These are phyloP conservation scores for Zosterops japonicus DNA, from an alignment of 2,113 vertebrate genomes.

Conservation along the genomic window DNA sequence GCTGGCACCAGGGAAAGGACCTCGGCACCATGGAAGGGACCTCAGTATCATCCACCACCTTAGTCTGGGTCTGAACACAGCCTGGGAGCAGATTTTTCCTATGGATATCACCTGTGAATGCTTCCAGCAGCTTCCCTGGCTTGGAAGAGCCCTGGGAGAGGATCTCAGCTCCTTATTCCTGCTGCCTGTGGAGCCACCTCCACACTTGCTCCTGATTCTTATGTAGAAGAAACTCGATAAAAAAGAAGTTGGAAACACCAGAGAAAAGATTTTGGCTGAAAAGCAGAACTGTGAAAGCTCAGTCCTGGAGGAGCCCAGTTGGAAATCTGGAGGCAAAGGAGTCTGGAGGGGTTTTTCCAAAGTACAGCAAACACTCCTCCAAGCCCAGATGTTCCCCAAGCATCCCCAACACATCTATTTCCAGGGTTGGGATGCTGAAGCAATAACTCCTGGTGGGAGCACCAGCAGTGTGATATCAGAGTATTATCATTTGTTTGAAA, in stretches of 20 bases:
- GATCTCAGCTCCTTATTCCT: not conserved
- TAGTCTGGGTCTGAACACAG: fast-evolving
- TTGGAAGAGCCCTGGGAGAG: not conserved
- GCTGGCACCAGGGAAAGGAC: not conserved
- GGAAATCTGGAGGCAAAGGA: not conserved
- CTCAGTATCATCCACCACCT: not conserved
- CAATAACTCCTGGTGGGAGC: not conserved
- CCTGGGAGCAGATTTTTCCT: not conserved
- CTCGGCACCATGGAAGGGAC: not conserved
- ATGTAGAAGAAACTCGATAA: not conserved
- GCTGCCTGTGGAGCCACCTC: not conserved
- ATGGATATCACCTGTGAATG: not conserved
- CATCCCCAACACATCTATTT: not conserved
- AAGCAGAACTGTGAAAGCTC: not conserved
- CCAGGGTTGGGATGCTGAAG: not conserved
- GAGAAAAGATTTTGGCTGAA: not conserved
- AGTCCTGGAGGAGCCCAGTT: not conserved
- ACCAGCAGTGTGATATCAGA: not conserved
- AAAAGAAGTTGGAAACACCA: not conserved
- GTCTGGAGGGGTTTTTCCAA: not conserved
- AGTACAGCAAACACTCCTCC: not conserved
- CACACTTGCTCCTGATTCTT: not conserved
- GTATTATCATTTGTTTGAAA: not conserved
- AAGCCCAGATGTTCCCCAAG: not conserved
- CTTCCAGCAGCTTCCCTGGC: not conserved